Conservation (phyloP, 2,888 invertebrate genomes). For the Papilio protenor region DNA sequence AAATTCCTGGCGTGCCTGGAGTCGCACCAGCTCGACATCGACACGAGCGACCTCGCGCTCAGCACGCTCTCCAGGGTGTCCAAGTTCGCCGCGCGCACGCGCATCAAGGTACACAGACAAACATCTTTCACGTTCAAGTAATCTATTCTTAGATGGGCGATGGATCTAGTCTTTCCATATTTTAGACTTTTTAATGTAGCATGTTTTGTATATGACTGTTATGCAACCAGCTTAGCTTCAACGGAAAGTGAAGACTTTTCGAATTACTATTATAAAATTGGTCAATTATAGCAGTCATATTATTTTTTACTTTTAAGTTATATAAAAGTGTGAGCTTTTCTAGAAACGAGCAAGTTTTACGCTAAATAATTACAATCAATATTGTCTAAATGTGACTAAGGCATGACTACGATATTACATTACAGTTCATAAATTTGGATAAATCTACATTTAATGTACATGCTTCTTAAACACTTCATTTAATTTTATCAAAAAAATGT, state of each 20-base stretch:
- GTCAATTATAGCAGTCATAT: constrained; percentile 19
- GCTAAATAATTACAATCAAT: constrained; percentile 48
- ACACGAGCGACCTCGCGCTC: constrained; percentile 93
- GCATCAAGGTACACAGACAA: constrained; percentile 86
- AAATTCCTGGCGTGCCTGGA: constrained; percentile 91
- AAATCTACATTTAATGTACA: constrained; percentile 46
- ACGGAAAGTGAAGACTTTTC: constrained; percentile 50
- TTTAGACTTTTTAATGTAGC: constrained; percentile 27
- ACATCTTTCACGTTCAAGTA: neutral
- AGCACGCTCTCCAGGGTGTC: constrained; percentile 96
- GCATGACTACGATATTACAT: constrained; percentile 67
- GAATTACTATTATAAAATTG: constrained; percentile 5
- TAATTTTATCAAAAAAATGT: neutral
- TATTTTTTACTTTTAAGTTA: constrained; percentile 17
- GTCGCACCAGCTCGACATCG: constrained; percentile 93
- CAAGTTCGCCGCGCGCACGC: constrained; percentile 93
- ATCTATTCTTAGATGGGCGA: constrained; percentile 4
- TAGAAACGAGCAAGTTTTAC: constrained; percentile 21
- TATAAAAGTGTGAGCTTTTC: constrained; percentile 32
- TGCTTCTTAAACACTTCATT: constrained; percentile 39
- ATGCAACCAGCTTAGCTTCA: constrained; percentile 65
- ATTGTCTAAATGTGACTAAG: constrained; percentile 69
- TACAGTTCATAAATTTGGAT: constrained; percentile 37
- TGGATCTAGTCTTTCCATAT: neutral
- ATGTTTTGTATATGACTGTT: constrained; percentile 45